Percentiles rank a stretch among this genome's conserved stretches.
Conservation (phyloP, 2,113 vertebrate species). For the Dicrurus megarhynchus region DNA sequence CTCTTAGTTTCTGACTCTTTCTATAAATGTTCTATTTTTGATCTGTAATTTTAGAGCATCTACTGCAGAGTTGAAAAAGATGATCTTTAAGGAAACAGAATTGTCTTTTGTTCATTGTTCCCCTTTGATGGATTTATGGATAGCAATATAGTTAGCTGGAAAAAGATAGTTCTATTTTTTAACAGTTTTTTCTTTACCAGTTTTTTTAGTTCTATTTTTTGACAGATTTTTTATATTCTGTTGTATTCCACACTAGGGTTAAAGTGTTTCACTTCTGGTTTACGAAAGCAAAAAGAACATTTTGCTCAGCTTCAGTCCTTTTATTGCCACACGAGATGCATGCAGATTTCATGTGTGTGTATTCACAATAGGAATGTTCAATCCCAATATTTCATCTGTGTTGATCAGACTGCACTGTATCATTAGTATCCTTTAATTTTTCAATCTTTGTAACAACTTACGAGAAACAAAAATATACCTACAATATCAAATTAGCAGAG, state of each 20-base stretch:
- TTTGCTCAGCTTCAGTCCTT: neutral
- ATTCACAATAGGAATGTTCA: neutral
- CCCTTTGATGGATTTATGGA: neutral
- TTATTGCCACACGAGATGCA: neutral
- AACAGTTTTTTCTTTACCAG: neutral
- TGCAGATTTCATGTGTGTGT: neutral
- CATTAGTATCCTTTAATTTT: neutral
- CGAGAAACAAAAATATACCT: neutral
- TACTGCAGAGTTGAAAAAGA: neutral
- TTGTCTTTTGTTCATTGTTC: constrained; percentile 25
- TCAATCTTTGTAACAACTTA: neutral
- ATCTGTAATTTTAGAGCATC: neutral
- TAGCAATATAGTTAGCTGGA: neutral
- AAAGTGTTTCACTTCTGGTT: neutral
- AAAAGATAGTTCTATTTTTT: neutral
- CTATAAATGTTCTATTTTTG: neutral
- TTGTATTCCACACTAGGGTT: neutral
- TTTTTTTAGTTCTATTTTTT: neutral
- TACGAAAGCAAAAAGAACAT: neutral
- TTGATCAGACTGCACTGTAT: neutral
- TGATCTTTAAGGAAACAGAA: neutral
- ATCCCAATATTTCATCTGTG: neutral
- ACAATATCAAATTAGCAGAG: neutral
- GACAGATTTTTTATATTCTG: neutral
- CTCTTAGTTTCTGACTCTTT: neutral